Conservation (phyloP, 2,113 vertebrate genomes). For the Panurus biarmicus region DNA sequence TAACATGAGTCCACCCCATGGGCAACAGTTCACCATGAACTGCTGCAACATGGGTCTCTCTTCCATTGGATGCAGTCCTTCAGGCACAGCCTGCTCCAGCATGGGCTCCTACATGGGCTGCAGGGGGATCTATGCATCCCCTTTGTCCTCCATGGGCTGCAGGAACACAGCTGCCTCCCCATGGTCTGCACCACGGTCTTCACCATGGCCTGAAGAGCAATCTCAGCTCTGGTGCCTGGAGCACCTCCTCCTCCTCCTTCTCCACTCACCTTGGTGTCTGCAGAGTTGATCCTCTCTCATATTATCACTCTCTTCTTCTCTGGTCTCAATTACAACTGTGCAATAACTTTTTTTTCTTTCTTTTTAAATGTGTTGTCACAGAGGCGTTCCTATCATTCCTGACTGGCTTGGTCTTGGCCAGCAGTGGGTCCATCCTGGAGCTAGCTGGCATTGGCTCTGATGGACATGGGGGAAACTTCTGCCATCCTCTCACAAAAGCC, state of each 20-base stretch:
- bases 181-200: neutral
- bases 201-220: neutral
- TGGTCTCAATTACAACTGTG: neutral
- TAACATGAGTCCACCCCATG: neutral
- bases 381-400: neutral
- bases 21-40: neutral
- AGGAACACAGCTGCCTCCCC: neutral
- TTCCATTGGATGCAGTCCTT: neutral
- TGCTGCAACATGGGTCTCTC: neutral
- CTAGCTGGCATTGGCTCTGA: neutral
- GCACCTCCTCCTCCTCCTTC: neutral
- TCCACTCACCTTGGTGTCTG: neutral
- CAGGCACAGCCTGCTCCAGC: neutral
- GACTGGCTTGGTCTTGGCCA: neutral
- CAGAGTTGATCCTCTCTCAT: neutral
- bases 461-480: neutral
- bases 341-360: neutral
- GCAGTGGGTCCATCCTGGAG: neutral
- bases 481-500: neutral
- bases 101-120: accelerated
- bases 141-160: neutral
- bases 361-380: neutral
- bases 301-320: neutral
- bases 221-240: neutral
- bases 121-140: neutral